Base-by-base conservation (phyloP, 2,113 vertebrate species). In the human region DNA sequence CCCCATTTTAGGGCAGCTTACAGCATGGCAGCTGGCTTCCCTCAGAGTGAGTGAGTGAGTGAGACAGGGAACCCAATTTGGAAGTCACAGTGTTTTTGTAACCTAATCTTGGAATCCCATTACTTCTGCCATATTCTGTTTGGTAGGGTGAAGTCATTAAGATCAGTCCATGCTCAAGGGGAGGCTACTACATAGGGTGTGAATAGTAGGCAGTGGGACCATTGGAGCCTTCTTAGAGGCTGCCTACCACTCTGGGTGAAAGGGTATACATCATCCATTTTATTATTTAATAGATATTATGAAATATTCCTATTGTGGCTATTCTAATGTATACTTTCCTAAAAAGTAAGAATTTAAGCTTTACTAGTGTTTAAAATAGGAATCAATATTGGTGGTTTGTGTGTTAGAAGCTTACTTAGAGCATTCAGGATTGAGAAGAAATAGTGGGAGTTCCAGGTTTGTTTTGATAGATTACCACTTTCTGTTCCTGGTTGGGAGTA, bases 281-380 rank as follows among this genome's bases (percentile, higher is more conserved):
- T 82, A 59, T 17, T 90, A 83, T 89, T 78, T 86, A 66, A 10
- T 90, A 87, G 80, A 64, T 82, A 35, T 66, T 95, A 40, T 38
- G n/a, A 55, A 85, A 30, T 57, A 16, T 94, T 90, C 30, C 50
- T 66, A 18, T 85, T 20, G 38, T 97, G 48, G 27, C 59, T 93
- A 14, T 91, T 96, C 43, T 94, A 43, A 92, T 90, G 14, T 85
- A 43, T 88, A 50, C 32, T 96, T 93, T 45, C 16, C 38, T 92
- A 64, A 78, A 76, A 72, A 88, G 48, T 78, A 87, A 92, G 32
- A 90, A 68, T 89, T 68, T 93, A 95, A 93, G 48, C 61, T 96
- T 95, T 55, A 45, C 30, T 83, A 88, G 61, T 81, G 30, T 86
- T 94, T 96, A 90, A 90, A 90, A 43, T 92, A 79, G 40, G 61